phyloP scores from a whole-genome alignment of 2,113 vertebrate genomes.

The Sus scrofa region T2T-Sscrofa CM000826.6:120033501-120034000 shows the following conservation, averaged over 20 bases:
- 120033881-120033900: not conserved
- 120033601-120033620: slow-evolving; percentile 77
- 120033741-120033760: slow-evolving; percentile 73
- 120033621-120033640: slow-evolving; percentile 85
- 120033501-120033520: slow-evolving; percentile 87
- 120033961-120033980: not conserved
- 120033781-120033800: not conserved
- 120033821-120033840: not conserved
- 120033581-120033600: slow-evolving; percentile 89
- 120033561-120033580: slow-evolving; percentile 89
- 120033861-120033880: not conserved
- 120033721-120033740: slow-evolving; percentile 82
- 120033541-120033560: slow-evolving; percentile 89
- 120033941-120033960: not conserved
- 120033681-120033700: slow-evolving; percentile 70
- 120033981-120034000: not conserved
- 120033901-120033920: not conserved
- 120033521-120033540: slow-evolving; percentile 91
- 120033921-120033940: too few relatives aligned
- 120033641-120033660: slow-evolving; percentile 88
- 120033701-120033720: slow-evolving; percentile 70
- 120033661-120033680: slow-evolving; percentile 78
- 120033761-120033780: not conserved
- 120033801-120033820: not conserved
- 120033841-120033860: not conserved